These are phyloP conservation scores for Pseudomyrmex dendroicus DNA, from an alignment of 1,140 invertebrate species.

Conservation along the genomic window DNA sequence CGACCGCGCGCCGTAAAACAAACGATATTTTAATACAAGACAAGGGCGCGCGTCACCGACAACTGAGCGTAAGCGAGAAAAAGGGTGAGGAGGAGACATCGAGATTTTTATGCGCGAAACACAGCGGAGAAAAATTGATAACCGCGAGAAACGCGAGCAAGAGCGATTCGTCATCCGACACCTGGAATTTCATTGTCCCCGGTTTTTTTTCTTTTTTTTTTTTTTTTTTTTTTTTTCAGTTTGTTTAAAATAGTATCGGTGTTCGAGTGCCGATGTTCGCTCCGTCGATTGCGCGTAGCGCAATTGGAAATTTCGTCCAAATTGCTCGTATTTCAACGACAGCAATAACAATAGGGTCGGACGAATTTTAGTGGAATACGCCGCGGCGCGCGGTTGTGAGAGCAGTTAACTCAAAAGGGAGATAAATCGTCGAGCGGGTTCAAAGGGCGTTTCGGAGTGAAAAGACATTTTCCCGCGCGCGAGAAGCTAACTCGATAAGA, in stretches of 20 bases:
- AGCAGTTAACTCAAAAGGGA: slow-evolving; percentile 44
- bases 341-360: slow-evolving; percentile 29
- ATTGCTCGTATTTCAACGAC: slow-evolving; percentile 22
- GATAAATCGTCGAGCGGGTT: slow-evolving; percentile 41
- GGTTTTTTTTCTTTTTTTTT: background rate
- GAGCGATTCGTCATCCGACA: slow-evolving; percentile 6
- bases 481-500: slow-evolving; percentile 33
- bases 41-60: background rate
- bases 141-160: background rate
- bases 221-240: too few relatives aligned
- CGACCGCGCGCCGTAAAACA: slow-evolving; percentile 26
- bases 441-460: slow-evolving; percentile 29
- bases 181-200: background rate
- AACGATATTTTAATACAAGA: slow-evolving; percentile 57
- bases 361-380: slow-evolving; percentile 38
- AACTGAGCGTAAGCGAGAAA: too few relatives aligned
- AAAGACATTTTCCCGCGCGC: slow-evolving; percentile 47
- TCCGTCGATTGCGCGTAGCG: background rate
- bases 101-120: slow-evolving; percentile 12
- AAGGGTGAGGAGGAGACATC: too few relatives aligned
- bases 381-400: slow-evolving; percentile 9
- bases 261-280: background rate
- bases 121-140: slow-evolving; percentile 31
- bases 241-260: slow-evolving; percentile 17
- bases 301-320: slow-evolving; percentile 31